phyloP scores from a whole-genome alignment of 2,797 vertebrate species.

The Oryzias dopingdopingensis region DNA sequence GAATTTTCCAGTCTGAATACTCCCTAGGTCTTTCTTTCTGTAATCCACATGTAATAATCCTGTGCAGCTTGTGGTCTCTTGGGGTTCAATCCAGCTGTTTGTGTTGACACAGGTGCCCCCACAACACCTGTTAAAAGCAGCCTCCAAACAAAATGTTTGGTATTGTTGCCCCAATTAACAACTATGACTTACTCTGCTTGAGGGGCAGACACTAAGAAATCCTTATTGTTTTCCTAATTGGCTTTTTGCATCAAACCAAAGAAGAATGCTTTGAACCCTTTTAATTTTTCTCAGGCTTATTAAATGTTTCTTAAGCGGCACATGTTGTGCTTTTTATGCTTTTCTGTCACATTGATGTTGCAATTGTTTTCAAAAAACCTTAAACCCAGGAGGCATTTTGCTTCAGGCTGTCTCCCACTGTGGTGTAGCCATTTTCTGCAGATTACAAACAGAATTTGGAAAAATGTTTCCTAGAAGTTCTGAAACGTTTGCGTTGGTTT shows the following conservation, averaged over 20 bases:
- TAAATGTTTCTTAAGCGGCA: neutral
- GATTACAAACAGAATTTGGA: no score
- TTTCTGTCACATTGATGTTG: no score
- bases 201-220: constrained; percentile 14
- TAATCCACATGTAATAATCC: constrained; percentile 66
- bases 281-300: neutral
- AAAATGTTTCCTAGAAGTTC: no score
- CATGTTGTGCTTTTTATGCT: neutral
- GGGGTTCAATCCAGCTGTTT: constrained; percentile 67
- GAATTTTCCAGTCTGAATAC: no score
- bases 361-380: no score
- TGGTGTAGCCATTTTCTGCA: no score
- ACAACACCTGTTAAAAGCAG: constrained; percentile 67
- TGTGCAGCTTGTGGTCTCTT: constrained; percentile 62
- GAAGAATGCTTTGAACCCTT: neutral
- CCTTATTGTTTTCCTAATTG: neutral
- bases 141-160: constrained; percentile 31
- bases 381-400: no score
- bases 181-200: constrained; percentile 25
- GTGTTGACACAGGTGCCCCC: constrained; percentile 63
- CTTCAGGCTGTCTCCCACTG: no score
- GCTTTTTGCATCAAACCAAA: constrained; percentile 1
- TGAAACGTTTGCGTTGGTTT: no score
- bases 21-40: constrained; percentile 47
- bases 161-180: constrained; percentile 47